Evolutionary conservation across 92 coral and sea anemone genomes (phyloP).

Genomic region (Chrysogorgia sp.): DNA sequence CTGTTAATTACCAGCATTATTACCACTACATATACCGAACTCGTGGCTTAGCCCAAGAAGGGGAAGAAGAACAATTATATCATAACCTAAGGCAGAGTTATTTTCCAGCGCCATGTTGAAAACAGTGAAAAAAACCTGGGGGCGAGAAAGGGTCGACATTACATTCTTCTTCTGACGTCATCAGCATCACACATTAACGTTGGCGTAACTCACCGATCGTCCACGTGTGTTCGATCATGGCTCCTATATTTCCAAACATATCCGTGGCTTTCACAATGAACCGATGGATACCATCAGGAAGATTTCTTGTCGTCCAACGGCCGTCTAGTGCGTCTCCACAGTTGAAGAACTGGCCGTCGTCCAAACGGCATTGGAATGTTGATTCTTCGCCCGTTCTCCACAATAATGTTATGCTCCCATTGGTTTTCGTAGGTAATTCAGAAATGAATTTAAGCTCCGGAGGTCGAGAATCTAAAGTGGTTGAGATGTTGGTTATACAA

Average conservation of each 20-base stretch:
- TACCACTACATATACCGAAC: no score
- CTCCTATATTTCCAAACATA: conserved; percentile 70
- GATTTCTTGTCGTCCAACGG: conserved; percentile 23
- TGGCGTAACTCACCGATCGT: conserved; percentile 70
- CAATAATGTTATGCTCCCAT: neutral
- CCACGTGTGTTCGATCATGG: conserved; percentile 56
- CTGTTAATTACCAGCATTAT: no score
- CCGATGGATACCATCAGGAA: conserved; percentile 59
- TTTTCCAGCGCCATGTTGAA: no score
- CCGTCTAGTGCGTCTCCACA: no score
- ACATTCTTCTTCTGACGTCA: no score
- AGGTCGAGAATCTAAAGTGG: conserved; percentile 64
- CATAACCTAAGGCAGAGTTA: no score
- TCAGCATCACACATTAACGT: no score
- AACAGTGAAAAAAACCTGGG: no score
- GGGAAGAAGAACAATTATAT: no score
- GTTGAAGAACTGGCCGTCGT: neutral
- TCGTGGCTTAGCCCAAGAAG: no score
- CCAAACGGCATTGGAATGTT: conserved; percentile 43
- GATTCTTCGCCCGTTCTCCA: conserved; percentile 42
- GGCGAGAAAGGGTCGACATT: no score
- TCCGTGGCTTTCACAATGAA: conserved; percentile 74
- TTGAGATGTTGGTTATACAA: no score
- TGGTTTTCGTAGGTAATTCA: conserved; percentile 42
- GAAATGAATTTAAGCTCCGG: conserved; percentile 58